These are phyloP conservation scores for Dione vanillae DNA, from an alignment of 2,888 invertebrate genomes.

Conservation along the genomic window DNA sequence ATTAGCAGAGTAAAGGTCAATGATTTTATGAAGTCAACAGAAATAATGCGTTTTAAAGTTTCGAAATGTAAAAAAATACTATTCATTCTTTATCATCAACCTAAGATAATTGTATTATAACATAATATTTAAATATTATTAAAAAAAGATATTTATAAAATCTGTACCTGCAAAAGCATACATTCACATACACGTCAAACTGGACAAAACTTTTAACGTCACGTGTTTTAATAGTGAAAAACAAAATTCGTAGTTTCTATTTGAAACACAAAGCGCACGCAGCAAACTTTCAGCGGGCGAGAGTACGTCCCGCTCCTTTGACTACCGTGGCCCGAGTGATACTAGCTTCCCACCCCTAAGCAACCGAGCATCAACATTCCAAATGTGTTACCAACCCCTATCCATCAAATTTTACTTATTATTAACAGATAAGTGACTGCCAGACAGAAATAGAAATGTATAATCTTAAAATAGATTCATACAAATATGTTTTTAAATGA, in stretches of 20 bases:
- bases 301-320: constrained; percentile 62
- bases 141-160: not conserved
- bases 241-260: constrained; percentile 21
- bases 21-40: not conserved
- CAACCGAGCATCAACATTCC: constrained; percentile 44
- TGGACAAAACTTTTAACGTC: constrained; percentile 18
- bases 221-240: not conserved
- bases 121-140: not conserved
- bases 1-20: not conserved
- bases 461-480: not conserved
- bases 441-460: constrained; percentile 9
- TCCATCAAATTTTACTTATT: constrained; percentile 18
- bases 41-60: no score
- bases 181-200: constrained; percentile 36
- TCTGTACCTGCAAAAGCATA: constrained; percentile 37
- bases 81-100: not conserved
- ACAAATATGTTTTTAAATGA: not conserved
- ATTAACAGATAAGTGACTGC: constrained; percentile 15
- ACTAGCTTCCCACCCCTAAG: constrained; percentile 29
- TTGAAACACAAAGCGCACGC: constrained; percentile 46
- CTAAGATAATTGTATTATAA: not conserved
- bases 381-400: constrained; percentile 23
- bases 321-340: constrained; percentile 56
- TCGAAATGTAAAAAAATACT: no score
- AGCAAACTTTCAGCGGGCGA: constrained; percentile 48